A percentile compares a stretch with the other conserved stretches of the same genome.
phyloP scores from a whole-genome alignment of 2,888 invertebrate species.

The Apocheima hispidaria region DNA sequence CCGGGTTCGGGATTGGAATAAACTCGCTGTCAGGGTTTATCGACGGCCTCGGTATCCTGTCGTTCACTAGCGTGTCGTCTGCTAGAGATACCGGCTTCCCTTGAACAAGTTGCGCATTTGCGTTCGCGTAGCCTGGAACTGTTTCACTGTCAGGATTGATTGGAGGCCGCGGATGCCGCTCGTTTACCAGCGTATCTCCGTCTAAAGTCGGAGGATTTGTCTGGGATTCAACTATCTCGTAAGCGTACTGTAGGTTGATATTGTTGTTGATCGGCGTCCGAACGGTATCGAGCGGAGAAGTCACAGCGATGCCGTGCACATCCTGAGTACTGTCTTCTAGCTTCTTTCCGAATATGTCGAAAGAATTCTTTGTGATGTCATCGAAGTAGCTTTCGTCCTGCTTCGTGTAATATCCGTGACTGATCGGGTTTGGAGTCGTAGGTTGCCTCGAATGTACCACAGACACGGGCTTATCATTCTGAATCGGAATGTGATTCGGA shows the following conservation, averaged over 20 bases:
- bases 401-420: constrained; percentile 89
- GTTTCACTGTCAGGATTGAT: constrained; percentile 90
- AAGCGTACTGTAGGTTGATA: constrained; percentile 85
- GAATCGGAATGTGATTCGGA: constrained; percentile 69
- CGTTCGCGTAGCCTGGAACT: constrained; percentile 53
- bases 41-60: constrained; percentile 88
- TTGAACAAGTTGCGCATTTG: constrained; percentile 66
- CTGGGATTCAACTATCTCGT: constrained; percentile 74
- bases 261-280: constrained; percentile 81
- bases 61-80: constrained; percentile 90
- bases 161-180: constrained; percentile 88
- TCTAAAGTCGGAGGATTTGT: constrained; percentile 83
- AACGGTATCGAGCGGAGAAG: constrained; percentile 76
- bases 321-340: constrained; percentile 82
- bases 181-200: constrained; percentile 90
- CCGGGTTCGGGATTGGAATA: constrained; percentile 79
- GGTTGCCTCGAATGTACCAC: constrained; percentile 64
- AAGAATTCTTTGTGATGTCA: constrained; percentile 91
- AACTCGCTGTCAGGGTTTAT: constrained; percentile 90
- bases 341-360: constrained; percentile 91
- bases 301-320: constrained; percentile 79
- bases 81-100: constrained; percentile 81
- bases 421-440: constrained; percentile 85
- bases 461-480: constrained; percentile 69
- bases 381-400: constrained; percentile 89